A percentile compares a stretch with the other conserved stretches of the same genome.
These are phyloP conservation scores for Clarias macrocephalus DNA, from an alignment of 2,113 vertebrate species.

Conservation along the genomic window DNA sequence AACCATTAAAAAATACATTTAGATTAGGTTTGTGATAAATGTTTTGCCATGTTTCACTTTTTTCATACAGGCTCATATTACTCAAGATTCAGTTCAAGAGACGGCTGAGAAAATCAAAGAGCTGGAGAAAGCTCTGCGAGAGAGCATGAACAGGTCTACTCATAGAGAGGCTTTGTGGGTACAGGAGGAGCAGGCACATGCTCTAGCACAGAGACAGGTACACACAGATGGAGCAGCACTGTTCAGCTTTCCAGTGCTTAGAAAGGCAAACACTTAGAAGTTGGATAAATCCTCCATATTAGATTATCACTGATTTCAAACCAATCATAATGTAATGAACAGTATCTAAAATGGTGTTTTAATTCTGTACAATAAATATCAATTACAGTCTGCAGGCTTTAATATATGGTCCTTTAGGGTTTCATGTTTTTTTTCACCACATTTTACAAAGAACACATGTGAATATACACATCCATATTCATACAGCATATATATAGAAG, in stretches of 20 bases:
- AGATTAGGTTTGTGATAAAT: not conserved
- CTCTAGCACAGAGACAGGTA: slow-evolving; percentile 71
- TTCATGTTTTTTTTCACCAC: not conserved
- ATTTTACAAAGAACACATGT: not conserved
- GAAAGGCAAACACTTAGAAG: not conserved
- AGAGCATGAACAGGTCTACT: slow-evolving; percentile 72
- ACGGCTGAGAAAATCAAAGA: slow-evolving; percentile 69
- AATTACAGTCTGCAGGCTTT: not conserved
- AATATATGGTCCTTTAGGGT: not conserved
- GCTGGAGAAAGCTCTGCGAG: slow-evolving; percentile 70
- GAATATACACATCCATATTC: no score
- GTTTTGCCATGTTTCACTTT: slow-evolving; percentile 33
- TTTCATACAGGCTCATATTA: slow-evolving; percentile 54
- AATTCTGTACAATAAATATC: not conserved
- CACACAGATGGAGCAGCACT: not conserved
- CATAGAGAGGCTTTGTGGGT: slow-evolving; percentile 72
- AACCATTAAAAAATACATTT: not conserved
- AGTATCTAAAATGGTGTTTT: not conserved
- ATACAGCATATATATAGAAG: no score
- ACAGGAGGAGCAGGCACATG: slow-evolving; percentile 67
- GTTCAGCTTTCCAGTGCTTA: not conserved
- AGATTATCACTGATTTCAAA: not conserved
- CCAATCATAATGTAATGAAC: no score
- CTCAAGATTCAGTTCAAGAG: slow-evolving; percentile 68
- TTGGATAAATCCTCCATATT: not conserved